phyloP scores from a whole-genome alignment of 2,888 invertebrate genomes.

The Kryphioiulus occultus region DNA sequence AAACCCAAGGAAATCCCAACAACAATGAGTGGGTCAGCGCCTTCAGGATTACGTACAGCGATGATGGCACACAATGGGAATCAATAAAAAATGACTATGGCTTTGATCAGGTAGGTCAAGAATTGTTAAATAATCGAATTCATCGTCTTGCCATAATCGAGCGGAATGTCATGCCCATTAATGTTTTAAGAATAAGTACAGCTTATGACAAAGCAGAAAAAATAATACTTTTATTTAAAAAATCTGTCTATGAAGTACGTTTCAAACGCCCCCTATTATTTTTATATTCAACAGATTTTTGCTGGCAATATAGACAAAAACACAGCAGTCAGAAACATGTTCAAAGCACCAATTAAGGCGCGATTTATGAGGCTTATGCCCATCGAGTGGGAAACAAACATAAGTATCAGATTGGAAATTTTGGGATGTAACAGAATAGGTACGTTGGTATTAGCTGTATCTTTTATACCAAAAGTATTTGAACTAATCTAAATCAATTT shows the following conservation, averaged over 20 bases:
- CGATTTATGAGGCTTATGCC: constrained; percentile 60
- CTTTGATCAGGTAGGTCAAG: constrained; percentile 51
- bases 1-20: constrained; percentile 60
- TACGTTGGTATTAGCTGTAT: constrained; percentile 55
- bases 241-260: not conserved
- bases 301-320: constrained; percentile 59
- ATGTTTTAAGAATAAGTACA: too few species aligned
- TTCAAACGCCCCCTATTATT: not conserved
- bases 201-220: too few species aligned
- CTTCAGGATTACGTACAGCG: constrained; percentile 59
- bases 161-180: too few species aligned
- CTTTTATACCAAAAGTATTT: too few species aligned
- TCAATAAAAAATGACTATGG: constrained; percentile 55
- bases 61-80: constrained; percentile 60
- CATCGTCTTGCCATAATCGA: too few species aligned
- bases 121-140: not conserved
- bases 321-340: constrained; percentile 58
- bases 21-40: constrained; percentile 59
- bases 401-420: constrained; percentile 60
- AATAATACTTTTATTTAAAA: too few species aligned
- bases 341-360: constrained; percentile 59
- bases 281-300: constrained; percentile 57
- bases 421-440: constrained; percentile 59
- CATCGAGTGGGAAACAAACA: constrained; percentile 57
- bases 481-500: not conserved